These are phyloP conservation scores for Corythornis vintsioides DNA, from an alignment of 2,113 vertebrate species.

Conservation along the genomic window DNA sequence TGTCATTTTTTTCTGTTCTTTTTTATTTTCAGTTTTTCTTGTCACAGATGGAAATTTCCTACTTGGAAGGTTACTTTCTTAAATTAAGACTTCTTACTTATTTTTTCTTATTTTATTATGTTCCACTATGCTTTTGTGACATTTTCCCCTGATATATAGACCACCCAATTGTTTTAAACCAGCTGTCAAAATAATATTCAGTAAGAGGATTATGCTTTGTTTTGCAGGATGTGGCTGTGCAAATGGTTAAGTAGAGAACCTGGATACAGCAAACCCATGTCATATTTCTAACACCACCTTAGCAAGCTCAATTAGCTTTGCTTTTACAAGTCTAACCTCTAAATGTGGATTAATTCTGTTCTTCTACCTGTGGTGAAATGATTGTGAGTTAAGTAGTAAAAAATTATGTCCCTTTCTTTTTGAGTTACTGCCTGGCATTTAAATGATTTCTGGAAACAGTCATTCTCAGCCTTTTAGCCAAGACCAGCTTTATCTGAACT, in stretches of 20 bases:
- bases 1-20: not conserved
- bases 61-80: not conserved
- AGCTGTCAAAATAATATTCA: constrained; percentile 38
- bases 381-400: not conserved
- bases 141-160: not conserved
- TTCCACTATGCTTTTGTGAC: not conserved
- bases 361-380: not conserved
- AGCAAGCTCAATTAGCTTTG: not conserved
- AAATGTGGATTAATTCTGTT: not conserved
- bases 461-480: not conserved
- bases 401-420: not conserved
- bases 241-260: not conserved
- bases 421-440: not conserved
- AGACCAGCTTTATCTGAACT: not conserved
- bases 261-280: not conserved
- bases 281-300: not conserved
- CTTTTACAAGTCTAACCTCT: not conserved
- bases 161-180: constrained; percentile 33
- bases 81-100: not conserved
- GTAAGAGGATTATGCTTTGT: not conserved
- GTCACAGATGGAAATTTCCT: not conserved
- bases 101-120: not conserved
- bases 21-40: not conserved
- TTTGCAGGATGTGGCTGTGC: not conserved
- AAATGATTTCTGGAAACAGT: not conserved